phyloP scores from a whole-genome alignment of 2,113 vertebrate genomes.

The Reinhardtius hippoglossoides region DNA sequence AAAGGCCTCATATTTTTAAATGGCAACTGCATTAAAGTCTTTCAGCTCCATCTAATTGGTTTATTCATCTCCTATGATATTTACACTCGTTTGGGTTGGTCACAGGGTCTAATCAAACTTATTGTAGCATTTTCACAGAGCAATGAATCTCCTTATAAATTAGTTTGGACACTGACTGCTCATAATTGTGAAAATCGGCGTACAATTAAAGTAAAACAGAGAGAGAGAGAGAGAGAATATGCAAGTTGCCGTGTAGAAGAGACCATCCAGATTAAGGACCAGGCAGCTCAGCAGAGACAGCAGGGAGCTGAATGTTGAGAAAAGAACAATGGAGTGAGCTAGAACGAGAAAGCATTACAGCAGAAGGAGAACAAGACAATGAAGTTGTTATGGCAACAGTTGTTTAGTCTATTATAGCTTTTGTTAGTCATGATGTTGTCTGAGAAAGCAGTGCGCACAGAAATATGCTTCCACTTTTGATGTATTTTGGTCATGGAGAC shows the following conservation, averaged over 20 bases:
- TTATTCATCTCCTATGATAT: not conserved
- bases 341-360: not conserved
- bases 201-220: not conserved
- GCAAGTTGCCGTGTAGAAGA: not conserved
- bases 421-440: constrained; percentile 5
- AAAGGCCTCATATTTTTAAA: not conserved
- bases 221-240: not conserved
- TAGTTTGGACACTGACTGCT: no score
- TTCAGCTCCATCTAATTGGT: not conserved
- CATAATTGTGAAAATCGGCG: no score
- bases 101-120: not conserved
- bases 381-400: constrained; percentile 5
- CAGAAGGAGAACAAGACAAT: not conserved
- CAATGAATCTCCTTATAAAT: no score
- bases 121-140: no score
- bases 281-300: constrained; percentile 13
- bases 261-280: constrained; percentile 33
- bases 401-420: constrained; percentile 2
- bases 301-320: constrained; percentile 6
- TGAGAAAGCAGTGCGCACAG: not conserved
- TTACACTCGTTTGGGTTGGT: not conserved
- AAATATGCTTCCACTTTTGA: not conserved
- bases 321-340: constrained; percentile 12
- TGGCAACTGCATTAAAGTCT: not conserved
- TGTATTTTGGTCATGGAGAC: not conserved